A percentile compares a stretch with the other conserved stretches of the same genome.
Conservation (phyloP, 2,888 invertebrate species). For the Chrysolina americana region DNA sequence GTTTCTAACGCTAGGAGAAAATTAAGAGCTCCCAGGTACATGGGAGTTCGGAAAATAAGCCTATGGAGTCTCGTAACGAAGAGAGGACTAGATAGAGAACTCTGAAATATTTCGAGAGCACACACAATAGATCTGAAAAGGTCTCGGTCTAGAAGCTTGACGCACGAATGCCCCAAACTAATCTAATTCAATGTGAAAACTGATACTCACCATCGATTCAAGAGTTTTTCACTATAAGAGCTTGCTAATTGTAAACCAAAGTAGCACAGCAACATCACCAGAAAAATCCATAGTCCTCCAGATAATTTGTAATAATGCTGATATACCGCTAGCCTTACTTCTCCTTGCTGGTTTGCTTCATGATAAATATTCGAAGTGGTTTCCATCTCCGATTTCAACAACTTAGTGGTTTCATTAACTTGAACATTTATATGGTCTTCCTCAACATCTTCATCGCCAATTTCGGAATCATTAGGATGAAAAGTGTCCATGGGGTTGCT, state of each 20-base stretch:
- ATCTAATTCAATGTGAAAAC: no score
- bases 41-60: no score
- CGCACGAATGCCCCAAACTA: no score
- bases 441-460: background rate
- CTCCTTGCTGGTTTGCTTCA: background rate
- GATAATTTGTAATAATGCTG: background rate
- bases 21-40: no score
- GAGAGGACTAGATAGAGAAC: no score
- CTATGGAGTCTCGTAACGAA: no score
- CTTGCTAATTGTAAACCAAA: background rate
- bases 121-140: no score
- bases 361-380: background rate
- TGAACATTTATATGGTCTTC: background rate
- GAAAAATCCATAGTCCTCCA: background rate
- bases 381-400: background rate
- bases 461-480: constrained; percentile 30
- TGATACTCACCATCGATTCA: background rate
- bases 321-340: background rate
- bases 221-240: background rate
- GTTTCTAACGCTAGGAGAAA: no score
- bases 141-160: no score
- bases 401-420: background rate
- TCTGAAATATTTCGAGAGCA: no score
- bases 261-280: background rate
- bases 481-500: constrained; percentile 52